Conservation (phyloP, 2,797 vertebrate genomes). For the Graptemys geographica region DNA sequence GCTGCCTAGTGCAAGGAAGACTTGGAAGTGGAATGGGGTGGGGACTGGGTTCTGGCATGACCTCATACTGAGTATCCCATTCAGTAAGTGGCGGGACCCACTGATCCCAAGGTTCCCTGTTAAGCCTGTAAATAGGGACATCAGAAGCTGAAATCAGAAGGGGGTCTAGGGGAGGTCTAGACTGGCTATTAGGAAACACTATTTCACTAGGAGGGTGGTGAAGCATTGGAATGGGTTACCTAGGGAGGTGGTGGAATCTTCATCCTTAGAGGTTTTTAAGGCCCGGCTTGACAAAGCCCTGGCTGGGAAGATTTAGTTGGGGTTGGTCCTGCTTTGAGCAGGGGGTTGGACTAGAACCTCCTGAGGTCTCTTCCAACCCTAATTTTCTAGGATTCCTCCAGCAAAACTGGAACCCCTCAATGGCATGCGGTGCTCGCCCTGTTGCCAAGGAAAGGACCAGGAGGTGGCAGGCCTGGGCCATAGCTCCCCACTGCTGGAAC, state of each 20-base stretch:
- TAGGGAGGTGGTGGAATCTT: no score
- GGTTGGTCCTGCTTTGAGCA: no score
- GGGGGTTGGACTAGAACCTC: no score
- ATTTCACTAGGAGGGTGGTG: no score
- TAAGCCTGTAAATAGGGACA: not conserved
- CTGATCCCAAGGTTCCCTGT: not conserved
- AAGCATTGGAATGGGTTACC: no score
- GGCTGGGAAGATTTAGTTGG: no score
- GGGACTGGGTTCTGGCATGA: not conserved
- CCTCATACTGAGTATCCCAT: not conserved
- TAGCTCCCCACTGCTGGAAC: not conserved
- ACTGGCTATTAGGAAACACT: no score
- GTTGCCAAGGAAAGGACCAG: not conserved
- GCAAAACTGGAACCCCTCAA: not conserved
- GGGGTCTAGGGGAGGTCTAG: not conserved
- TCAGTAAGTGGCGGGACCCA: not conserved
- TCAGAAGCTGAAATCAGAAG: not conserved
- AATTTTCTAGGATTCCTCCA: not conserved
- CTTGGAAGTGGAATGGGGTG: not conserved
- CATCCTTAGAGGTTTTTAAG: no score
- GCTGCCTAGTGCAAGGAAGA: not conserved
- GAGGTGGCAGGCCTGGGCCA: not conserved
- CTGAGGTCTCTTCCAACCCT: no score
- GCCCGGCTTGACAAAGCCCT: no score
- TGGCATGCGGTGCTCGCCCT: not conserved